phyloP scores from a whole-genome alignment of 1,140 invertebrate genomes.

The Venustaconcha ellipsiformis region DNA sequence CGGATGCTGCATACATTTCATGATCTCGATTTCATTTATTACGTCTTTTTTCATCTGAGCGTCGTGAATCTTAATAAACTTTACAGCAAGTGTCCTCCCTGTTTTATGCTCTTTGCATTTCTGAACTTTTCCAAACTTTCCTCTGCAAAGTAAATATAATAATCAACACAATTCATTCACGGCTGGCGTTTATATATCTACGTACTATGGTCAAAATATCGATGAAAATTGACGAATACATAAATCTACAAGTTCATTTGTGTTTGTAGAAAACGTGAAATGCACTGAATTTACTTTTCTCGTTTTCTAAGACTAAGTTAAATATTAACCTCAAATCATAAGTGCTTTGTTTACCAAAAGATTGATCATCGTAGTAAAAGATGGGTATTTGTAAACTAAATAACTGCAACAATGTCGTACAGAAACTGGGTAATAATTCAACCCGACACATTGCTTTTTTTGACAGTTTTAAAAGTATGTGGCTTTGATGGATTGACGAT shows the following conservation, averaged over 20 bases:
- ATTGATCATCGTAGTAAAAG: too few species aligned
- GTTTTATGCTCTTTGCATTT: conserved; percentile 87
- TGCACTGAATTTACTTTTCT: background rate
- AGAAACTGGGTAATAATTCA: too few species aligned
- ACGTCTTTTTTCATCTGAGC: conserved; percentile 89
- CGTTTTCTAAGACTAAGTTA: background rate
- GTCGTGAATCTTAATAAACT: conserved; percentile 88
- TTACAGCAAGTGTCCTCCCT: conserved; percentile 87
- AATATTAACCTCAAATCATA: background rate
- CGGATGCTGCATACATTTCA: conserved; percentile 93
- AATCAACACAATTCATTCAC: too few species aligned
- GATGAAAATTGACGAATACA: background rate
- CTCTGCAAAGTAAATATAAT: conserved; percentile 75
- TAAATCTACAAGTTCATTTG: background rate
- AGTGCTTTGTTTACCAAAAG: too few species aligned
- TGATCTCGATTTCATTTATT: conserved; percentile 95
- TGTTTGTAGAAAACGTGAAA: background rate
- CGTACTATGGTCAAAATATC: conserved; percentile 1
- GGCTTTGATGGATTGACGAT: too few species aligned
- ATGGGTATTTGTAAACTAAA: too few species aligned
- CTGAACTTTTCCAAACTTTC: conserved; percentile 98
- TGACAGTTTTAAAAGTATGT: too few species aligned
- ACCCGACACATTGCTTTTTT: too few species aligned
- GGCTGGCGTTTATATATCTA: background rate
- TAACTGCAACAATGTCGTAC: too few species aligned